Evolutionary conservation across 2,888 invertebrate species (phyloP).

Genomic region (Pediacus dermestoides): DNA sequence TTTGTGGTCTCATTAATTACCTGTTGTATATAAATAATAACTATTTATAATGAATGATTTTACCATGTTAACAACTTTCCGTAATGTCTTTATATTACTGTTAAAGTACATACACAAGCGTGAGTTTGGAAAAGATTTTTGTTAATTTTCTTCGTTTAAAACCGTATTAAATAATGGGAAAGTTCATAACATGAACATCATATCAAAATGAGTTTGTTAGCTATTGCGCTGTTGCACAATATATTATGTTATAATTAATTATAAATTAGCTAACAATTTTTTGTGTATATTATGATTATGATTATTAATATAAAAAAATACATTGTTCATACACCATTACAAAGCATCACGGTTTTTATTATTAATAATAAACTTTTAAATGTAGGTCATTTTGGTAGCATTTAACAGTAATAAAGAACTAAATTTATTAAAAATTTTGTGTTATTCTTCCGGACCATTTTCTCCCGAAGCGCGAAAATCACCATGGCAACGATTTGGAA

Average conservation of each 20-base stretch:
- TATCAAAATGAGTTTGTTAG: too few relatives aligned
- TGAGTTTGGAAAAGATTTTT: slow-evolving; percentile 16
- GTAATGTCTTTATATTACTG: slow-evolving; percentile 11
- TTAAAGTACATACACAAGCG: too few relatives aligned
- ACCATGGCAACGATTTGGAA: too few relatives aligned
- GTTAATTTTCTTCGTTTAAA: too few relatives aligned
- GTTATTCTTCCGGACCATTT: too few relatives aligned
- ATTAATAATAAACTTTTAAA: slow-evolving; percentile 38
- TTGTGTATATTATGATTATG: too few relatives aligned
- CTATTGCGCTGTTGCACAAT: too few relatives aligned
- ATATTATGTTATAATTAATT: too few relatives aligned
- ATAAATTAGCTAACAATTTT: too few relatives aligned
- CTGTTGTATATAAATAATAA: slow-evolving; percentile 30
- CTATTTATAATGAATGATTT: slow-evolving; percentile 31
- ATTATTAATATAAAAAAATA: slow-evolving; percentile 17
- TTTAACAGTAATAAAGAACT: slow-evolving; percentile 39
- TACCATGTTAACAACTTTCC: slow-evolving; percentile 24
- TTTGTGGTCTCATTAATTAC: slow-evolving; percentile 29
- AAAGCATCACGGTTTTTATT: slow-evolving; percentile 34
- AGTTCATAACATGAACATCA: too few relatives aligned
- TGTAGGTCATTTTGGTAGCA: slow-evolving; percentile 42
- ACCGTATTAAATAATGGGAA: too few relatives aligned
- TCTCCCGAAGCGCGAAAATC: too few relatives aligned
- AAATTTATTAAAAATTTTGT: slow-evolving; percentile 27
- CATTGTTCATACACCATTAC: slow-evolving; percentile 34